Conservation (phyloP, 2,113 vertebrate species). For the Scomber colias region DNA sequence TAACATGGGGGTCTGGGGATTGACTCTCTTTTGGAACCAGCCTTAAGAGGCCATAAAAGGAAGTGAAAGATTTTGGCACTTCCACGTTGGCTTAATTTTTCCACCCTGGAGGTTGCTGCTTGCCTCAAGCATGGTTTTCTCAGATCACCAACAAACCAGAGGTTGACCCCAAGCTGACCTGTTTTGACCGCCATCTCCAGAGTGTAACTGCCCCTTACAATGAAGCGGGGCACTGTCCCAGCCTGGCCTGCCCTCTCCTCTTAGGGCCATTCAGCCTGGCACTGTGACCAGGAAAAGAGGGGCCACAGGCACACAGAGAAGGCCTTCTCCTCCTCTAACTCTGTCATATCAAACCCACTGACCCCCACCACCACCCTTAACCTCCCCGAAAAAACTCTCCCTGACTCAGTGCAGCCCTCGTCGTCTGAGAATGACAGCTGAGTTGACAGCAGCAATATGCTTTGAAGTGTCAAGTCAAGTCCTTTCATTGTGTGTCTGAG, state of each 20-base stretch:
- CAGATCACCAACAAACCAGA: slow-evolving; percentile 83
- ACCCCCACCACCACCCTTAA: slow-evolving; percentile 57
- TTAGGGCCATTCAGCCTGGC: slow-evolving; percentile 38
- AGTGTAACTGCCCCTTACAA: slow-evolving; percentile 96
- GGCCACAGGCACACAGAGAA: slow-evolving; percentile 84
- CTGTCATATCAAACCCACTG: slow-evolving; percentile 57
- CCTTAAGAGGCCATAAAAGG: too few species aligned
- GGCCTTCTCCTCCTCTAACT: slow-evolving; percentile 68
- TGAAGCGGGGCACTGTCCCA: slow-evolving; percentile 83
- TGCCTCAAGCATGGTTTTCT: slow-evolving; percentile 45
- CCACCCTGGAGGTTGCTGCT: not conserved
- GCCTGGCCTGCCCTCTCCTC: slow-evolving; percentile 48
- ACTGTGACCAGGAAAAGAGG: slow-evolving; percentile 60
- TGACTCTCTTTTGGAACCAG: too few species aligned
- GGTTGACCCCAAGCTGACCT: slow-evolving; percentile 91
- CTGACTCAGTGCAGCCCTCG: slow-evolving; percentile 66
- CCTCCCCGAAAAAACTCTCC: slow-evolving; percentile 76
- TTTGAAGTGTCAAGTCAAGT: slow-evolving; percentile 95
- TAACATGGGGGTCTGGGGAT: too few species aligned
- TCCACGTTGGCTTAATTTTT: not conserved
- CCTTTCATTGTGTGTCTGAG: slow-evolving; percentile 89
- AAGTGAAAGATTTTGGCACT: too few species aligned
- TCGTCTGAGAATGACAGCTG: slow-evolving; percentile 90
- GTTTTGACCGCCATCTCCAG: slow-evolving; percentile 92
- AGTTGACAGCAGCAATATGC: slow-evolving; percentile 97